Percentiles rank a stretch among this genome's conserved stretches.
Conservation (phyloP, 2,888 invertebrate species). For the Synergus gifuensis region DNA sequence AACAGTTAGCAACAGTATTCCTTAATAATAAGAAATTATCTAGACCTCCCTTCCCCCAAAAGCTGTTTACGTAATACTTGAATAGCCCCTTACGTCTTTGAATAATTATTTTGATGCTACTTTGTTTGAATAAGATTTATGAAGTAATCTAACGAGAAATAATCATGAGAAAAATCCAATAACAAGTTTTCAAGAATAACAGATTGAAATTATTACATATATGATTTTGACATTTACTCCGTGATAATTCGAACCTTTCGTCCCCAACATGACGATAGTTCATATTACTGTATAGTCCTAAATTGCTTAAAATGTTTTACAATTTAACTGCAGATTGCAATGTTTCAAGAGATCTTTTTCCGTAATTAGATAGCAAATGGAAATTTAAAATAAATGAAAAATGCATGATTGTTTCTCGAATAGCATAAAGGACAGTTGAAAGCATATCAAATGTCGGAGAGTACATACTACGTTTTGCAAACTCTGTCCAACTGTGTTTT, state of each 20-base stretch:
- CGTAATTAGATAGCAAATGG: slow-evolving; percentile 3
- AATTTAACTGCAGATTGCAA: background rate
- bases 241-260: background rate
- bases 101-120: background rate
- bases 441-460: background rate
- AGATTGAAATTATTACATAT: background rate
- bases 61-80: too few species aligned
- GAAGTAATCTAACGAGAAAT: too few species aligned
- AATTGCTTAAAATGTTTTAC: background rate
- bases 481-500: slow-evolving; percentile 9
- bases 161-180: too few species aligned
- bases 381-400: slow-evolving; percentile 12
- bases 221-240: background rate
- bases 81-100: background rate
- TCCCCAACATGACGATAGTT: too few species aligned
- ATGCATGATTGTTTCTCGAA: background rate
- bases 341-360: background rate
- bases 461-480: background rate
- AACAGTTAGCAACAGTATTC: too few species aligned
- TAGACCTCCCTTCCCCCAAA: too few species aligned
- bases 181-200: background rate
- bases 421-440: slow-evolving; percentile 1
- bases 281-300: too few species aligned
- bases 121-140: background rate
- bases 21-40: too few species aligned